phyloP scores from a whole-genome alignment of 2,888 invertebrate species.

The Drosophila buzzatii region DNA sequence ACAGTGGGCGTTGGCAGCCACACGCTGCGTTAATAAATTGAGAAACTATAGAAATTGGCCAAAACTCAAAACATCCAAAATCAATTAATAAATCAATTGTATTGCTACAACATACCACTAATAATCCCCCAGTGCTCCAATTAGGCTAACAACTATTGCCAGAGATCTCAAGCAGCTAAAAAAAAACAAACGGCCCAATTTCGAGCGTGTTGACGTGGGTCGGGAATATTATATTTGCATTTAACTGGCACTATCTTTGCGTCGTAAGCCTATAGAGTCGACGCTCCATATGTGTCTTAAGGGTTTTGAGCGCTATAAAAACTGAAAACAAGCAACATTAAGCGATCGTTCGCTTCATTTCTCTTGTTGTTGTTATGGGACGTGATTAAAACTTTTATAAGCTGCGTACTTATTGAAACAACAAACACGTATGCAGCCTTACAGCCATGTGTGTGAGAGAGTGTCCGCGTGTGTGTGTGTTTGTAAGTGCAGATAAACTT shows the following conservation, averaged over 20 bases:
- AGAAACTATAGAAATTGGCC: conserved; percentile 25
- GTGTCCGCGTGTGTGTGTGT: conserved; percentile 11
- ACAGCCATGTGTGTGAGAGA: neutral
- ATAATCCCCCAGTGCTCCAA: conserved; percentile 16
- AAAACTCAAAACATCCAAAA: conserved; percentile 2
- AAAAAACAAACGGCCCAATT: conserved; percentile 38
- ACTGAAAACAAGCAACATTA: conserved; percentile 27
- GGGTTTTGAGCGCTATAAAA: conserved; percentile 52
- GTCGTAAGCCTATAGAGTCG: conserved; percentile 10
- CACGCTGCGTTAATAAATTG: conserved; percentile 57
- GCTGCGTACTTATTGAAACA: conserved; percentile 51
- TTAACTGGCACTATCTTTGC: conserved; percentile 22
- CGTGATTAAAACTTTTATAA: conserved; percentile 61
- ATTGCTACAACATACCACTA: neutral
- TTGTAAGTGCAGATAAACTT: conserved; percentile 22
- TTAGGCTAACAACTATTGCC: conserved; percentile 15
- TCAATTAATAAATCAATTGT: conserved; percentile 32
- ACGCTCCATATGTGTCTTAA: conserved; percentile 14
- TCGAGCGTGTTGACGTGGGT: conserved; percentile 39
- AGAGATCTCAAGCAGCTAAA: conserved; percentile 18
- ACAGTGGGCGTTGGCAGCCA: conserved; percentile 60
- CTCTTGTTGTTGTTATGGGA: conserved; percentile 34
- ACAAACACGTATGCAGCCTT: conserved; percentile 56
- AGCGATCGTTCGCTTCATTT: conserved; percentile 41
- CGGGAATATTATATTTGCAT: conserved; percentile 31